phyloP scores from a whole-genome alignment of 2,797 vertebrate species.

The Danionella dracula region DNA sequence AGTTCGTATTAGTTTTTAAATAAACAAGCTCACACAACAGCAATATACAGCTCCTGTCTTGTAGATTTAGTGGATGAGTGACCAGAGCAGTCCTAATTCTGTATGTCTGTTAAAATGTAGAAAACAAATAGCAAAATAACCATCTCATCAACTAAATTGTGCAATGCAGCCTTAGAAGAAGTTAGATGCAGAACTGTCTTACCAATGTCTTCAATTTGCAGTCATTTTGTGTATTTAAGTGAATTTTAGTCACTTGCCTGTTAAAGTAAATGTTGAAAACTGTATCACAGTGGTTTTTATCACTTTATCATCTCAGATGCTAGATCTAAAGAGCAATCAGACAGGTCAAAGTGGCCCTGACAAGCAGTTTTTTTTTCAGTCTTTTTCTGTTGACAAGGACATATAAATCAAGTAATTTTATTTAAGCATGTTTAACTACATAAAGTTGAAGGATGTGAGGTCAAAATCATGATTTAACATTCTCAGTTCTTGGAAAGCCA shows the following conservation, averaged over 20 bases:
- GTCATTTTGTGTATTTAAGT: conserved; percentile 35
- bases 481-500: conserved; percentile 28
- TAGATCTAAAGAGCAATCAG: conserved; percentile 5
- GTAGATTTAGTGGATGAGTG: no score
- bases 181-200: conserved; percentile 32
- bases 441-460: neutral
- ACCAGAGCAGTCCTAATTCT: conserved; percentile 10
- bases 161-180: conserved; percentile 23
- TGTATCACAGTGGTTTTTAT: conserved; percentile 30
- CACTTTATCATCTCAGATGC: conserved; percentile 33
- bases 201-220: conserved; percentile 50
- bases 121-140: conserved; percentile 29
- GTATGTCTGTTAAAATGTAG: conserved; percentile 9
- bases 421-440: neutral
- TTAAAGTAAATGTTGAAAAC: conserved; percentile 34
- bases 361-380: no score
- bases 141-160: conserved; percentile 24
- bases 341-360: no score
- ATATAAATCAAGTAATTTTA: neutral
- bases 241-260: conserved; percentile 29
- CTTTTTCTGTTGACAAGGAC: neutral
- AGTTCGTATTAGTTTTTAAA: no score
- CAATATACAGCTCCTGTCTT: no score
- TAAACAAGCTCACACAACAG: no score
- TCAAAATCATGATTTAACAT: conserved; percentile 6